Percentiles rank a stretch among this genome's conserved stretches.
These are phyloP conservation scores for Tragelaphus eurycerus DNA, from an alignment of 2,797 vertebrate species.

Conservation along the genomic window DNA sequence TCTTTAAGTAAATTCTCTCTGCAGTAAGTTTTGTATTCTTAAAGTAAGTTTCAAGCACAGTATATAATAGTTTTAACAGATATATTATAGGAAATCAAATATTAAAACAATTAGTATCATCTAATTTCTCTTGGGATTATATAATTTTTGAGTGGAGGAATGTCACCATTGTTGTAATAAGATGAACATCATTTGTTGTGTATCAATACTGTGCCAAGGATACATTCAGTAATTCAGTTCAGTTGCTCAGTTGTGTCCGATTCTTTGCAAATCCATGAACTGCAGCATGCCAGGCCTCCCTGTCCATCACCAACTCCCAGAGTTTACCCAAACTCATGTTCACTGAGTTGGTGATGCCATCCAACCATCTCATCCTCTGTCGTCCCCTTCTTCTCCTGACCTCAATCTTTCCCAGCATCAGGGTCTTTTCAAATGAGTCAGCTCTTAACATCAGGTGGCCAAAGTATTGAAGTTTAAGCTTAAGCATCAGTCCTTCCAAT, in stretches of 20 bases:
- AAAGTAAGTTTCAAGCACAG: not conserved
- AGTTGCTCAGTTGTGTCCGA: accelerated
- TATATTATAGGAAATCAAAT: not conserved
- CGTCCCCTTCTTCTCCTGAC: too few species aligned
- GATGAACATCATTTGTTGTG: not conserved
- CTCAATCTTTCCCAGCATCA: too few species aligned
- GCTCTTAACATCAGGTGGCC: too few species aligned
- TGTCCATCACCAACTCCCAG: too few species aligned
- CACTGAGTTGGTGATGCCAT: too few species aligned
- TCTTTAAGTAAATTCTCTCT: not conserved
- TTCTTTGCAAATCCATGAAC: not conserved
- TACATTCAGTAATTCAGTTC: not conserved
- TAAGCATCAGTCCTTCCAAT: too few species aligned
- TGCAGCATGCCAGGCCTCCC: not conserved
- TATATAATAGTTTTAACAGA: not conserved
- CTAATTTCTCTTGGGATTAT: not conserved
- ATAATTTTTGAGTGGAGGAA: not conserved
- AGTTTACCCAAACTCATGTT: too few species aligned
- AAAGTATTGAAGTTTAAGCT: too few species aligned
- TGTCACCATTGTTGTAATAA: not conserved
- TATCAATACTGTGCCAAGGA: not conserved
- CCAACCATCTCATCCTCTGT: too few species aligned
- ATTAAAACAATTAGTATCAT: not conserved
- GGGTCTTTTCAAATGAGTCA: too few species aligned
- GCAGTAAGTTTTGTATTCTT: not conserved